phyloP scores from a whole-genome alignment of 1,140 invertebrate genomes.

The Eumaeus atala region DNA sequence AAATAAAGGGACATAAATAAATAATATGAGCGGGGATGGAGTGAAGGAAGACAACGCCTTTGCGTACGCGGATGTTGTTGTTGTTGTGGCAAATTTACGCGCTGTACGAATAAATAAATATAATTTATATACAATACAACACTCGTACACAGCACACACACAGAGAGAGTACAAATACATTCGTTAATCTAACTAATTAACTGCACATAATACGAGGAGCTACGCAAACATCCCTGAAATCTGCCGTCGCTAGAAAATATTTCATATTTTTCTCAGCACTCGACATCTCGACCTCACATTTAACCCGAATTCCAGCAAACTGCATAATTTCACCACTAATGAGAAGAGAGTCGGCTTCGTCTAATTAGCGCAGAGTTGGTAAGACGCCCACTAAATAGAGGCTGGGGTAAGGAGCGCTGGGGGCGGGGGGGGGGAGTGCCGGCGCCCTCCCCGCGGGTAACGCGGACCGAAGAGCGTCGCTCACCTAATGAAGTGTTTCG shows the following conservation, averaged over 20 bases:
- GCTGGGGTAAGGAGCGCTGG: conserved; percentile 38
- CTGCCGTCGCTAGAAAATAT: conserved; percentile 37
- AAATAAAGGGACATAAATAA: too few species aligned
- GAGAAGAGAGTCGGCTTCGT: conserved; percentile 67
- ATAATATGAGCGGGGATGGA: too few species aligned
- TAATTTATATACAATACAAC: background rate
- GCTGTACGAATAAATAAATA: too few species aligned
- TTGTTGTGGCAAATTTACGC: too few species aligned
- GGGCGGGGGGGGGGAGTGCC: conserved; percentile 17
- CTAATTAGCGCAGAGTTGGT: conserved; percentile 67
- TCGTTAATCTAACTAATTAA: too few species aligned
- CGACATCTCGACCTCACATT: conserved; percentile 62
- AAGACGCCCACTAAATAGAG: conserved; percentile 68
- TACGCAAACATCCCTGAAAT: conserved; percentile 16
- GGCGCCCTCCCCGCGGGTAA: conserved; percentile 16
- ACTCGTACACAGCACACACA: background rate
- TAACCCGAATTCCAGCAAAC: conserved; percentile 69
- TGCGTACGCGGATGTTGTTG: too few species aligned
- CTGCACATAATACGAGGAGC: too few species aligned
- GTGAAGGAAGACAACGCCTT: too few species aligned
- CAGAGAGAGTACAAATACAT: background rate
- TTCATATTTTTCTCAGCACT: conserved; percentile 48
- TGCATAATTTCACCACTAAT: conserved; percentile 72
- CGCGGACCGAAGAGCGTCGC: conserved; percentile 44
- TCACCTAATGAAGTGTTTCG: conserved; percentile 73